These are phyloP conservation scores for Dryomyza anilis DNA, from an alignment of 2,888 invertebrate genomes.

Conservation along the genomic window DNA sequence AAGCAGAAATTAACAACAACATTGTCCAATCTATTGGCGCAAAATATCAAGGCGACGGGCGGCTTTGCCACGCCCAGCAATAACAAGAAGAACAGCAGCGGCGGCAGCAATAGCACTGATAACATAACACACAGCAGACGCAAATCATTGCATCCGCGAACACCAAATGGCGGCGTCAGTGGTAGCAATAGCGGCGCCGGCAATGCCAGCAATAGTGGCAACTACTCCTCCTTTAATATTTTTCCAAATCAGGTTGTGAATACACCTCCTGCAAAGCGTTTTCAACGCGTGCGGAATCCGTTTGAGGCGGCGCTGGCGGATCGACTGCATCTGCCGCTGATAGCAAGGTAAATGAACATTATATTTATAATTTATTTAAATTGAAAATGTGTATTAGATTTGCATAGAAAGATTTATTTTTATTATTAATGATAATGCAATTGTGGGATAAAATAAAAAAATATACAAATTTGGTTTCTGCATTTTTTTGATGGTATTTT, in stretches of 20 bases:
- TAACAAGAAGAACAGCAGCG: neutral
- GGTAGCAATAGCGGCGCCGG: constrained; percentile 30
- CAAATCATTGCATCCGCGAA: constrained; percentile 41
- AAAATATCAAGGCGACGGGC: constrained; percentile 5
- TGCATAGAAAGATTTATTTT: neutral
- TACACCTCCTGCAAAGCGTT: constrained; percentile 66
- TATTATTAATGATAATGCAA: too few species aligned
- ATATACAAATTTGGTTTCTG: too few species aligned
- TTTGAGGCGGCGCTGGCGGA: constrained; percentile 68
- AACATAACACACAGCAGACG: constrained; percentile 33
- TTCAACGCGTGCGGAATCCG: constrained; percentile 67
- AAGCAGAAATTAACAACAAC: constrained; percentile 25
- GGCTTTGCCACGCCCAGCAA: neutral
- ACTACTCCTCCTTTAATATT: constrained; percentile 36
- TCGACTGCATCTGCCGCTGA: constrained; percentile 66
- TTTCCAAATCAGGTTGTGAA: constrained; percentile 42
- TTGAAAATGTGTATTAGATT: too few species aligned
- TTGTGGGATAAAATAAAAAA: too few species aligned
- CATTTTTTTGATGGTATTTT: too few species aligned
- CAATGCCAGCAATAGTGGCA: constrained; percentile 22
- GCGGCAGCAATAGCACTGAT: constrained; percentile 34
- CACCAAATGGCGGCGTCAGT: constrained; percentile 35
- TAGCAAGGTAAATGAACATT: constrained; percentile 59
- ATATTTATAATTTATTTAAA: neutral
- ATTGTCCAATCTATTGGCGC: constrained; percentile 27